Evolutionary conservation across 2,113 vertebrate genomes (phyloP).

Genomic region (Periophthalmus modestus): DNA sequence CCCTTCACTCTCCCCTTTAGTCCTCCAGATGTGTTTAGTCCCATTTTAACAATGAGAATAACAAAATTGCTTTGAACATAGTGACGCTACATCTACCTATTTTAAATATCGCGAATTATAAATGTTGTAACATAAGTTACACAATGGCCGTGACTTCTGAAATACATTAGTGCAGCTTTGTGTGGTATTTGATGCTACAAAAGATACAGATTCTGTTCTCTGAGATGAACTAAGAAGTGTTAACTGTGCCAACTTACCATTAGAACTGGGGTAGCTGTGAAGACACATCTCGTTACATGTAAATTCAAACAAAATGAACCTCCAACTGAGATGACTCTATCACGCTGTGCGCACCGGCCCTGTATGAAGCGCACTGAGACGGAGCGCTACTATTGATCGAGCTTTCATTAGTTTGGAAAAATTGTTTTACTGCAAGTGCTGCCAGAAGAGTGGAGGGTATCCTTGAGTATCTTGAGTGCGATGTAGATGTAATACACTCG

Average conservation of each 20-base stretch:
- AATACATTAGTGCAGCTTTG: too few species aligned
- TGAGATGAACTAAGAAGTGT: not conserved
- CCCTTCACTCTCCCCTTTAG: too few species aligned
- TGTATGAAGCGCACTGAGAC: not conserved
- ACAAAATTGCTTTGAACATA: too few species aligned
- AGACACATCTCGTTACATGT: not conserved
- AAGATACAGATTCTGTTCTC: not conserved
- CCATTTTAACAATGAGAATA: too few species aligned
- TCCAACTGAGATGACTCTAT: not conserved
- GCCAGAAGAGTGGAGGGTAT: not conserved
- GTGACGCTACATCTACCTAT: too few species aligned
- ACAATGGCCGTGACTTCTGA: too few species aligned
- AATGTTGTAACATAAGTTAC: too few species aligned
- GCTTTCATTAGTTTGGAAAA: conserved; percentile 3
- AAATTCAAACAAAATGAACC: not conserved
- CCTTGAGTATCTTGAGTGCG: not conserved
- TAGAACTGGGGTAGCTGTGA: not conserved
- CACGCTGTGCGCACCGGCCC: not conserved
- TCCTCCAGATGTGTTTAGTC: too few species aligned
- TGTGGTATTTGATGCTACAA: not conserved
- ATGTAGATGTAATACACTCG: not conserved
- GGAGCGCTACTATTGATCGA: not conserved
- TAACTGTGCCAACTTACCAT: not conserved
- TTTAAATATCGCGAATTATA: too few species aligned
- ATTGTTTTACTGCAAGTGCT: not conserved